phyloP scores from a whole-genome alignment of 2,888 invertebrate species.

The Heliconius cydno region DNA sequence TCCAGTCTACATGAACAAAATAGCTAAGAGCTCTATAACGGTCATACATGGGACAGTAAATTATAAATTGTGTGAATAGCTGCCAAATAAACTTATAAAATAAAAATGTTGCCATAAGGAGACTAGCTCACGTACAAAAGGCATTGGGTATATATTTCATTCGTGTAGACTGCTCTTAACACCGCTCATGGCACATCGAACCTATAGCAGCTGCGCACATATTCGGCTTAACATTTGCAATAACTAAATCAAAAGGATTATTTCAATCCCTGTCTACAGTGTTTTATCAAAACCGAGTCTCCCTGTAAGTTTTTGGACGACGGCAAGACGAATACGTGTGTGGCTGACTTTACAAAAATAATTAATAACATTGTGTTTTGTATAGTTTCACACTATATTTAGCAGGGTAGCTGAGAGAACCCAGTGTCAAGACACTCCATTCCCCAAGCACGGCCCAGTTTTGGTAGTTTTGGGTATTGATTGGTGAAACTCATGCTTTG shows the following conservation, averaged over 20 bases:
- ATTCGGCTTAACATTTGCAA: slow-evolving; percentile 7
- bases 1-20: slow-evolving; percentile 14
- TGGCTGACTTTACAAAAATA: slow-evolving; percentile 18
- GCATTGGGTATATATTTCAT: neutral
- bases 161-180: slow-evolving; percentile 22
- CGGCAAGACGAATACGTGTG: slow-evolving; percentile 14
- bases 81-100: slow-evolving; percentile 3
- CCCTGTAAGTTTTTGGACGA: slow-evolving; percentile 7
- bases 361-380: neutral
- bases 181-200: slow-evolving; percentile 32
- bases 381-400: too few relatives aligned
- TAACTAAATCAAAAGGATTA: neutral
- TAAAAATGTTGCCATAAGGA: neutral
- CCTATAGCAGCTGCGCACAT: slow-evolving; percentile 7
- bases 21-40: neutral
- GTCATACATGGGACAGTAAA: neutral
- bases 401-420: too few relatives aligned
- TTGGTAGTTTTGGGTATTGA: neutral
- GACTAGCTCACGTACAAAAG: slow-evolving; percentile 6
- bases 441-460: neutral
- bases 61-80: slow-evolving; percentile 8
- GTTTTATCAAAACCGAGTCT: neutral
- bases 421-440: too few relatives aligned
- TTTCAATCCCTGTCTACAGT: neutral
- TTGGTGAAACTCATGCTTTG: neutral